Evolutionary conservation across 2,888 invertebrate genomes (phyloP), one percentile per base, ranked within the genome.

Genomic region (Lamproptera curius): DNA sequence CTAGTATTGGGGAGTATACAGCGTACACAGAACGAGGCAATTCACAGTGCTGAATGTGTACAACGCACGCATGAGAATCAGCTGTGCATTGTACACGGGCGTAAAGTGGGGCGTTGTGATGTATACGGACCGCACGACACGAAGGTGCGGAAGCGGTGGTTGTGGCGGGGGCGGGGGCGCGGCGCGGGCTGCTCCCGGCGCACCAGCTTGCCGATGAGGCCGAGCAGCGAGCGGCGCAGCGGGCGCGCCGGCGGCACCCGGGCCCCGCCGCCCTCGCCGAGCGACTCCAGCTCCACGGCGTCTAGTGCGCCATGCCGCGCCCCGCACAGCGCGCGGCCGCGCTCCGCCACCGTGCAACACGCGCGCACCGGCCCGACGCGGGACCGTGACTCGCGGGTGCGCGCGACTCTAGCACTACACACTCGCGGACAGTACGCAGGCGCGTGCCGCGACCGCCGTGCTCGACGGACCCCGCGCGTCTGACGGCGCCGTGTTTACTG

Each of bases 231-330:
- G 71, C 91, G 91, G 62, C 92, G 89, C 63, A 92, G 89, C 88
- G 93, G 72, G 90, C 92, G 76, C 91, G 92, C 74, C 90, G 92
- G 56, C 91, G 91, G 59, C 90, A 93, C 93, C 92, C 72, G 92
- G 87, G 3, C 20, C 20, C 75, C 92, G 90, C 92, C 93, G 90
- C 93, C 93, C 49, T 92, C 93, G 58, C 93, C 94, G 92, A 94
- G 94, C 78, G 85, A 74, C 93, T 94, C 89, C 92, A 91, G 88
- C 93, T 94, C 89, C 89, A 92, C 85, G 88, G 92, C 93, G 72
- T 93, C 93, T 90, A 67, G 90, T 91, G 91, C 93, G 91, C 80
- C 93, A 93, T 74, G 91, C 90, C 60, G 91, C 91, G 63, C 90
- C 91, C 54, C 90, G 87, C 37, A 90, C 89, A 61, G 47, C 47